phyloP scores from a whole-genome alignment of 2,113 vertebrate species.

The Macheiramphus alcinus region DNA sequence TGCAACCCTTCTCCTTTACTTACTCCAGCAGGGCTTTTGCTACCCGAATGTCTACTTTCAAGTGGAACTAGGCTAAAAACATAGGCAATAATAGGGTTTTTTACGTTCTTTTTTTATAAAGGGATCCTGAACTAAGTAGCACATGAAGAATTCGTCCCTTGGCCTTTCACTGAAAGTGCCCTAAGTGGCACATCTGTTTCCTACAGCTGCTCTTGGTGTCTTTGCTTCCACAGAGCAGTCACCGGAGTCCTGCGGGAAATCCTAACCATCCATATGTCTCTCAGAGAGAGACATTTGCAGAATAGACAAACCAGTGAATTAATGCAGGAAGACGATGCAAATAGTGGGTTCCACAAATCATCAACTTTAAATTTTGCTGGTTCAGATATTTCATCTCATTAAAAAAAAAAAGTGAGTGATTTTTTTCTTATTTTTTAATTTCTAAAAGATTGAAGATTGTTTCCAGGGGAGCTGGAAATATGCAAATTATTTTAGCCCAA shows the following conservation, averaged over 20 bases:
- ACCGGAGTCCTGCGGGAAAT: not conserved
- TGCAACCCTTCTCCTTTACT: not conserved
- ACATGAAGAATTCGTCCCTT: not conserved
- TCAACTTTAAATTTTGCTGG: not conserved
- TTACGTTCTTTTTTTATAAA: not conserved
- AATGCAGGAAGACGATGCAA: not conserved
- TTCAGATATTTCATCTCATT: not conserved
- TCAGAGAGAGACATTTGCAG: not conserved
- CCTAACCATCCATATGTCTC: not conserved
- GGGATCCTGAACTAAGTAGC: not conserved
- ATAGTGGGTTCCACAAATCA: not conserved
- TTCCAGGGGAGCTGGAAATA: not conserved
- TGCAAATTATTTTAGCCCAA: not conserved
- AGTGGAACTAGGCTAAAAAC: not conserved
- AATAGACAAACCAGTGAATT: not conserved
- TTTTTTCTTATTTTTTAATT: not conserved
- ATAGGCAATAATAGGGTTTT: not conserved
- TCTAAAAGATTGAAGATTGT: not conserved
- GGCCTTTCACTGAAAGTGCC: not conserved
- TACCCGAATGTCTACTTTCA: not conserved
- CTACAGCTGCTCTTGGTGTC: not conserved
- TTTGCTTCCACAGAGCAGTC: not conserved
- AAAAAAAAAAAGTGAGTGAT: not conserved
- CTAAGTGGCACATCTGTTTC: not conserved
- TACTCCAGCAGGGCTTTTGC: not conserved